Evolutionary conservation across 2,797 vertebrate species (phyloP).

Genomic region (Antrozous pallidus): DNA sequence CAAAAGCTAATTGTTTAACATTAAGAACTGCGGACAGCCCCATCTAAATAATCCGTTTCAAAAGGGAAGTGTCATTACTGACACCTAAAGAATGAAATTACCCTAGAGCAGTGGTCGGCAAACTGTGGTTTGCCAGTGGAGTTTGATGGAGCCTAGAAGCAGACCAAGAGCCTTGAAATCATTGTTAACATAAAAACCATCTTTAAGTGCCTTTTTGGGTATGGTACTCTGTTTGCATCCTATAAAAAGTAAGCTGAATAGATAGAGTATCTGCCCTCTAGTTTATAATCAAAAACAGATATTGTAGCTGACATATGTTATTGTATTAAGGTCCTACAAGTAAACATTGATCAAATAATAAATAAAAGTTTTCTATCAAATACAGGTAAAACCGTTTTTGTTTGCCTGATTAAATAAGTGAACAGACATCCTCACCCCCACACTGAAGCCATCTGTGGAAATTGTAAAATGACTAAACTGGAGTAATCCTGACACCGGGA

Average conservation of each 20-base stretch:
- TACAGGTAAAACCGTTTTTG: slow-evolving; percentile 61
- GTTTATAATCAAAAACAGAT: slow-evolving; percentile 65
- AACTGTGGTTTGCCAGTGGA: too few species aligned
- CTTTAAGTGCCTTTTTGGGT: slow-evolving; percentile 60
- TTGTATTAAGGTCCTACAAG: slow-evolving; percentile 52
- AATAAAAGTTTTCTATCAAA: slow-evolving; percentile 60
- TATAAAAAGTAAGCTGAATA: slow-evolving; percentile 56
- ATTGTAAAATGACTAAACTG: slow-evolving; percentile 51
- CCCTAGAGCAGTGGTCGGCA: too few species aligned
- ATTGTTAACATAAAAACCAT: slow-evolving; percentile 48
- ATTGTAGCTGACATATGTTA: slow-evolving; percentile 46
- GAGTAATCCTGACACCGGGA: slow-evolving; percentile 20
- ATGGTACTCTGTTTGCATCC: slow-evolving; percentile 47
- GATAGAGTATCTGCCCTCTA: slow-evolving; percentile 47
- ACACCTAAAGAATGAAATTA: slow-evolving; percentile 18
- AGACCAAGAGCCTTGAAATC: neutral
- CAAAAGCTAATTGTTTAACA: neutral
- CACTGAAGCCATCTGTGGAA: neutral
- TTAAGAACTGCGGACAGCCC: neutral
- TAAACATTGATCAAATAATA: slow-evolving; percentile 62
- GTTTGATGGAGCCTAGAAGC: neutral
- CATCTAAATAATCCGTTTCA: slow-evolving; percentile 32
- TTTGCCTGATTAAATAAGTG: slow-evolving; percentile 48
- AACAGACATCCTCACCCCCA: slow-evolving; percentile 29
- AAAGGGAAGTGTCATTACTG: neutral